Conservation (phyloP, 2,113 vertebrate genomes). For the Camelus bactrianus region DNA sequence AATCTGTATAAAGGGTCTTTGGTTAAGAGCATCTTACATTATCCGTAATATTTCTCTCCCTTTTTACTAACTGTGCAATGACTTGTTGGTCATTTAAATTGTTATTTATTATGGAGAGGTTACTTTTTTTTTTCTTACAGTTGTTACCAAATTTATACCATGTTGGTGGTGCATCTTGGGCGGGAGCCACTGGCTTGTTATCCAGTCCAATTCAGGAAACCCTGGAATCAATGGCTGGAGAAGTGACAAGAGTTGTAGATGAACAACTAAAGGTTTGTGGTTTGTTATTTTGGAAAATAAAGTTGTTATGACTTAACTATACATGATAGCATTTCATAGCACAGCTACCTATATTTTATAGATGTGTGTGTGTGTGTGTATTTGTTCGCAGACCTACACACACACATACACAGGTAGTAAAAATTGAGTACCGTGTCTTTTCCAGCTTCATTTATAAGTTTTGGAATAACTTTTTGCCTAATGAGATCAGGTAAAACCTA, state of each 20-base stretch:
- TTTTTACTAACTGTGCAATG: background rate
- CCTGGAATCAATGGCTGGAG: conserved; percentile 97
- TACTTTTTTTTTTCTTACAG: conserved; percentile 83
- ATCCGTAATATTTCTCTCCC: background rate
- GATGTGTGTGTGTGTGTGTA: background rate
- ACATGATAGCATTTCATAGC: background rate
- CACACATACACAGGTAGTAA: background rate
- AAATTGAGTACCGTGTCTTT: background rate
- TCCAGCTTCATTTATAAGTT: background rate
- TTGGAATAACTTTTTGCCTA: background rate
- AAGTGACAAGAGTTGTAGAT: conserved; percentile 96
- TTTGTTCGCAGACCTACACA: no score
- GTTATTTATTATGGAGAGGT: background rate
- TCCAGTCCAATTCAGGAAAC: conserved; percentile 96
- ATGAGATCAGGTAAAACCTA: background rate
- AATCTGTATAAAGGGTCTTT: background rate
- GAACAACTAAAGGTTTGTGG: conserved; percentile 96
- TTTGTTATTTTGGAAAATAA: background rate
- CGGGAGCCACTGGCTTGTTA: conserved; percentile 89
- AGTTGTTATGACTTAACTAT: background rate
- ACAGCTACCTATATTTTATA: background rate
- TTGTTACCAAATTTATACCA: conserved; percentile 97
- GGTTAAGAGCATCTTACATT: background rate
- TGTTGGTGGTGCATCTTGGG: conserved; percentile 92
- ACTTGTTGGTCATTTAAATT: background rate